These are phyloP conservation scores for Drosophila rubida DNA, from an alignment of 2,888 invertebrate species.

Conservation along the genomic window DNA sequence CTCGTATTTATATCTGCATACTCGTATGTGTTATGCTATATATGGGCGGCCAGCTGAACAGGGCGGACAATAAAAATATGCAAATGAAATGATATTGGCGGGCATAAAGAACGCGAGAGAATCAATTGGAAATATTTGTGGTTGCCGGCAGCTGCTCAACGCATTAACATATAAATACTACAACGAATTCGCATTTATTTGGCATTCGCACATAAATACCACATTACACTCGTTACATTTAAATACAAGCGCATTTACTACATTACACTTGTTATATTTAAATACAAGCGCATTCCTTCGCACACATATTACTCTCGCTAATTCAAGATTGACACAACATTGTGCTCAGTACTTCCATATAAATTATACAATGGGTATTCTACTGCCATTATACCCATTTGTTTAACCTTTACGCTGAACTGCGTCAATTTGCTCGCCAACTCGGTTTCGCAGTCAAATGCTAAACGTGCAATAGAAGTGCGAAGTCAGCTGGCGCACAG, in stretches of 20 bases:
- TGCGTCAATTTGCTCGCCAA: constrained; percentile 12
- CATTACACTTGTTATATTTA: neutral
- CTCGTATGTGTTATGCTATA: constrained; percentile 1
- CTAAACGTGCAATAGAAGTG: constrained; percentile 9
- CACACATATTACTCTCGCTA: too few relatives aligned
- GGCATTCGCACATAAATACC: constrained; percentile 1
- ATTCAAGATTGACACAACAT: too few relatives aligned
- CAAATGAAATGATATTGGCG: constrained; percentile 44
- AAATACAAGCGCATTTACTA: neutral
- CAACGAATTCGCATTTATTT: constrained; percentile 1
- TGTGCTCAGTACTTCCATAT: too few relatives aligned
- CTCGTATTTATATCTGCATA: neutral
- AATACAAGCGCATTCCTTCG: too few relatives aligned
- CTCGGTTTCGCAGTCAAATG: neutral
- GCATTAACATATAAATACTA: constrained; percentile 3
- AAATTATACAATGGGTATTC: too few relatives aligned
- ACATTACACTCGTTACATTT: neutral
- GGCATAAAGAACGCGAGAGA: constrained; percentile 34
- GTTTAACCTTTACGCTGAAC: neutral
- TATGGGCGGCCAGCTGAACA: constrained; percentile 10
- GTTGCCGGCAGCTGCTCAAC: constrained; percentile 27
- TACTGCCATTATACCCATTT: neutral
- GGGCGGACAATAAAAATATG: constrained; percentile 28
- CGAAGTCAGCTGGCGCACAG: constrained; percentile 1
- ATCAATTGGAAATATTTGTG: constrained; percentile 45